Evolutionary conservation across 2,888 invertebrate genomes (phyloP).

Genomic region (Choristoneura rosaceana): DNA sequence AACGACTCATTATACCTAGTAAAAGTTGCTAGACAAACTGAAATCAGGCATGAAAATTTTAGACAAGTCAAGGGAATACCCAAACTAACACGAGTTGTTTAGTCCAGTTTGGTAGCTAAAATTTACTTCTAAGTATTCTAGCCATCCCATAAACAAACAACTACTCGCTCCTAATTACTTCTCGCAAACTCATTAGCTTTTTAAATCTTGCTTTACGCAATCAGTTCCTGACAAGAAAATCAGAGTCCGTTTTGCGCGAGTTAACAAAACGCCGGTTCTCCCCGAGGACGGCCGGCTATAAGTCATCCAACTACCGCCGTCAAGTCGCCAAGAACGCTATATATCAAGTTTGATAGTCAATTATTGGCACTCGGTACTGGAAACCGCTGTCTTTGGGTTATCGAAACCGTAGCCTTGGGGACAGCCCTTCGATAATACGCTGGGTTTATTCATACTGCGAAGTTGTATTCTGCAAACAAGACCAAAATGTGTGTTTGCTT

Average conservation of each 20-base stretch:
- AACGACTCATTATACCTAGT: no score
- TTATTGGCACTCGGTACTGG: constrained; percentile 79
- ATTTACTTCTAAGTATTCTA: not conserved
- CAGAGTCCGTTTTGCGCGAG: constrained; percentile 56
- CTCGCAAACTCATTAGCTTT: constrained; percentile 34
- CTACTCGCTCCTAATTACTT: constrained; percentile 22
- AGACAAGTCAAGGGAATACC: no score
- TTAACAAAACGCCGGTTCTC: constrained; percentile 68
- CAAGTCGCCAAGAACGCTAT: constrained; percentile 75
- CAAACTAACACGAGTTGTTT: no score
- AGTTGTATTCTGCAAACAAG: not conserved
- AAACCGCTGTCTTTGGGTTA: constrained; percentile 73
- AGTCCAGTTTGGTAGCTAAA: no score
- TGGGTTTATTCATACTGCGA: constrained; percentile 62
- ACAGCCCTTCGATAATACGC: constrained; percentile 65
- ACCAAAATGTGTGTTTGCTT: not conserved
- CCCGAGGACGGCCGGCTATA: constrained; percentile 68
- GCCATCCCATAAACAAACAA: not conserved
- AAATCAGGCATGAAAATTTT: no score
- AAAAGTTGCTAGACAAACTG: no score
- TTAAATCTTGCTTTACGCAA: constrained; percentile 31
- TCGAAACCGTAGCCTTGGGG: constrained; percentile 63
- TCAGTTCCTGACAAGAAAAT: constrained; percentile 50
- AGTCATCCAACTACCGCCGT: constrained; percentile 78
- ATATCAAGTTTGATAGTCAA: constrained; percentile 84